Evolutionary conservation across 2,113 vertebrate genomes (phyloP).

Genomic region (Albula goreensis): DNA sequence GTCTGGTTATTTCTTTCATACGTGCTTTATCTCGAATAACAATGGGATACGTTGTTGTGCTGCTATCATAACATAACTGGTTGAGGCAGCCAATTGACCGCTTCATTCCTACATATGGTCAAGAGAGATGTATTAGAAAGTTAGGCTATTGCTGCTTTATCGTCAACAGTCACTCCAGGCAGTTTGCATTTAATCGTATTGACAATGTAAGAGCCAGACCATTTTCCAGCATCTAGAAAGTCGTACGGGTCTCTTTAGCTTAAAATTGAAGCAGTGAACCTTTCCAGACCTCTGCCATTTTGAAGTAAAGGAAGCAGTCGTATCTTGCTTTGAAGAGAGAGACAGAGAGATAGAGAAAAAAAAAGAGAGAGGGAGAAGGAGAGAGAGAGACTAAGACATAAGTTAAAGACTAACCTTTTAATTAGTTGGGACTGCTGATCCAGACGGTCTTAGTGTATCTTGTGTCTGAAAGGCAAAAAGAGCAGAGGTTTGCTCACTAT

Average conservation of each 20-base stretch:
- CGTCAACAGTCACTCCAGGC: too few relatives aligned
- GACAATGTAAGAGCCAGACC: background rate
- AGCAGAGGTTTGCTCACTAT: background rate
- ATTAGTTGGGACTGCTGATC: background rate
- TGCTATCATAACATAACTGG: too few relatives aligned
- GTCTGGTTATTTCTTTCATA: too few relatives aligned
- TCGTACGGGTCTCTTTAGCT: background rate
- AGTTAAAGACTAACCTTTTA: slow-evolving; percentile 9
- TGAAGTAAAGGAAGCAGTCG: background rate
- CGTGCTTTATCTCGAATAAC: too few relatives aligned
- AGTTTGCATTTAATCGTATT: background rate
- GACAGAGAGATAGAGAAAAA: background rate
- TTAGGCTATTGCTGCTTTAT: too few relatives aligned
- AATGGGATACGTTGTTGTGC: too few relatives aligned
- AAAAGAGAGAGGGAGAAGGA: background rate
- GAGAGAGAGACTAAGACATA: too few relatives aligned
- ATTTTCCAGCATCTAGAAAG: background rate
- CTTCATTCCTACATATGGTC: too few relatives aligned
- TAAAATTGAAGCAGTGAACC: background rate
- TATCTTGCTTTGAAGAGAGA: background rate
- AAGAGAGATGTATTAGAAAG: too few relatives aligned
- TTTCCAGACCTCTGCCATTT: slow-evolving; percentile 12
- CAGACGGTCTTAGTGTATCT: too few relatives aligned
- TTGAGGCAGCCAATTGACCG: too few relatives aligned
- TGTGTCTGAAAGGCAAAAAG: slow-evolving; percentile 10